Base-by-base conservation (phyloP, 2,113 vertebrate genomes). In the Plestiodon gilberti region DNA sequence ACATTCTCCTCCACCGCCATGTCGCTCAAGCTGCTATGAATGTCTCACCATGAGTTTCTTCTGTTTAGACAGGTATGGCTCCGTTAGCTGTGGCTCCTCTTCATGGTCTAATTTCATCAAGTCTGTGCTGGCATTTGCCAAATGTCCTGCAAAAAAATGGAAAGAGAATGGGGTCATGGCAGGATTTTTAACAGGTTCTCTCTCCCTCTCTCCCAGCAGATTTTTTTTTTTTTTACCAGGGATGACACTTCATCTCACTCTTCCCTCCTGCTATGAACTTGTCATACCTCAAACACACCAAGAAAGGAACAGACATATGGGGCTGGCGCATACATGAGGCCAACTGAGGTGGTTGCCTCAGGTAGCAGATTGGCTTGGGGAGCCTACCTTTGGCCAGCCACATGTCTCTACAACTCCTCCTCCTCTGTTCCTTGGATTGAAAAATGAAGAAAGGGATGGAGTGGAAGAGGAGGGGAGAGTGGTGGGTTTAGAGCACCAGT, bases 41-140 rank as follows among this genome's bases (percentile, higher is more conserved):
- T 20, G 1, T 20, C 95, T 98, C 91, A 99, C 99, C 99, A 99
- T 99, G 85, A 99, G 98, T 81, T 99, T 99, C 96, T 99, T 99
- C 95, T 99, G 99, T 96, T 99, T 99, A 90, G 99, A 99, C 93
- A 99, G 97, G 93, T 99, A 99, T 65, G 99, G 99, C 93, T 99
- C 99, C n/a, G 97, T 98, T 76, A 99, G 96, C 89, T 98, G 98
- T 23, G 98, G 98, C 87, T 99, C 98, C 75, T 98, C 98, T 88
- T 99, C 99, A 0, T 99, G 98, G 96, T 99, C 98, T 95, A 99
- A 83, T 94, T 98, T 99, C 98, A 99, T 98, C 93, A 99, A 96
- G 91, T 99, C 99, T 0, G 97, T 98, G 73, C 97, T 98, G 93
- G 98, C 99, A 0, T 99, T 99, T 78, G 97, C 97, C 96, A 99